These are phyloP conservation scores for Cacatua alba DNA, from an alignment of 2,113 vertebrate genomes.

Conservation along the genomic window DNA sequence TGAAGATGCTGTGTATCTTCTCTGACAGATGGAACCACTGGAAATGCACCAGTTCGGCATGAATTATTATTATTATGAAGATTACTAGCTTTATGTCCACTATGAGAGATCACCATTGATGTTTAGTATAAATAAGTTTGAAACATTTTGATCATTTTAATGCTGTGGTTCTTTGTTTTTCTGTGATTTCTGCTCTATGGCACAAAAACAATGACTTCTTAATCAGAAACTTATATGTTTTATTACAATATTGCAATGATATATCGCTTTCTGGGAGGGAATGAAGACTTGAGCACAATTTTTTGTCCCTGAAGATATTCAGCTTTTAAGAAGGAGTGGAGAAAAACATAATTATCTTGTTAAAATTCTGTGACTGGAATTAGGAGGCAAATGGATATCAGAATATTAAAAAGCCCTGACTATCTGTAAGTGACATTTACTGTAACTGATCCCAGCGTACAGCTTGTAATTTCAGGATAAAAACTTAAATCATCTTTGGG, in stretches of 20 bases:
- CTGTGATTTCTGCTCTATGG: background rate
- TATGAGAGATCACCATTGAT: background rate
- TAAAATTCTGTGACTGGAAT: background rate
- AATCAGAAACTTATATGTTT: background rate
- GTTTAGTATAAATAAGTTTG: background rate
- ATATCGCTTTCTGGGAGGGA: background rate
- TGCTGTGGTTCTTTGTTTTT: background rate
- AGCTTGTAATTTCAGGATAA: background rate
- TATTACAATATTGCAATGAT: background rate
- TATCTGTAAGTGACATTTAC: background rate
- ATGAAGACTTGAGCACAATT: background rate
- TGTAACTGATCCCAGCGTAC: background rate
- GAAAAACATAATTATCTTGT: background rate
- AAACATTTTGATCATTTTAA: background rate
- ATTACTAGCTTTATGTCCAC: background rate
- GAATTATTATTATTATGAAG: background rate
- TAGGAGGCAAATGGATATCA: background rate
- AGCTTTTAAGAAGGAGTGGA: background rate
- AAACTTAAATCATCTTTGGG: background rate
- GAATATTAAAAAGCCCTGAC: background rate
- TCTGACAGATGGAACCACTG: background rate
- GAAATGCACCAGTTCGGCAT: background rate
- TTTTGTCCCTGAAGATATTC: background rate
- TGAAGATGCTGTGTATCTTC: background rate
- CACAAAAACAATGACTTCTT: background rate